Conservation (phyloP, 2,888 invertebrate genomes). For the Lepidochitona cinerea region DNA sequence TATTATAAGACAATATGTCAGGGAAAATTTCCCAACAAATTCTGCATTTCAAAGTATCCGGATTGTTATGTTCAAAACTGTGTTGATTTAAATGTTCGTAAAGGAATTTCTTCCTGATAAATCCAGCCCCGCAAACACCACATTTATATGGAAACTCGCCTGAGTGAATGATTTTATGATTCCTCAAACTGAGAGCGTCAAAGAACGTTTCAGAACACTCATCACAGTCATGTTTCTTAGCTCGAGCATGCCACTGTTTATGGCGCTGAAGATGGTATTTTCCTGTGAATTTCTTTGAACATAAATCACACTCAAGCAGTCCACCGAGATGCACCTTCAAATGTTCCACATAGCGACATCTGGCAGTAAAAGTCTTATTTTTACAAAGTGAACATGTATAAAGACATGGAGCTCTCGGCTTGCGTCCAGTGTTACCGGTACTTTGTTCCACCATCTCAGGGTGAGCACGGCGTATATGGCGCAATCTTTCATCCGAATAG, state of each 20-base stretch:
- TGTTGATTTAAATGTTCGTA: neutral
- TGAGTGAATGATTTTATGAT: neutral
- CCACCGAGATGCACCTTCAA: neutral
- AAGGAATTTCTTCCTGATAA: neutral
- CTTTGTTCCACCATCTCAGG: neutral
- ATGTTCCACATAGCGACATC: neutral
- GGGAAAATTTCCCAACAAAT: neutral
- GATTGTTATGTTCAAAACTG: neutral
- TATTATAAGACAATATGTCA: too few species aligned
- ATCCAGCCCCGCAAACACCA: neutral
- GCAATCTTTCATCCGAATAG: constrained; percentile 4
- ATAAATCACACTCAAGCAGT: neutral
- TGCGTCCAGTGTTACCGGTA: neutral
- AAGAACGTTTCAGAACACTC: neutral
- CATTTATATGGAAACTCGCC: neutral
- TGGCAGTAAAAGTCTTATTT: neutral
- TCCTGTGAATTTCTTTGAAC: neutral
- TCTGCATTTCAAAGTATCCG: neutral
- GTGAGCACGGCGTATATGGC: neutral
- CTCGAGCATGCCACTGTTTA: neutral
- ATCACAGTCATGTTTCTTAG: neutral
- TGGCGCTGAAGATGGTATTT: neutral
- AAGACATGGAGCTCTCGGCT: neutral
- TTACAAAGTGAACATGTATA: neutral
- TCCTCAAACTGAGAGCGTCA: neutral